These are phyloP conservation scores for Tipula helvola DNA, from an alignment of 2,888 invertebrate genomes.

Conservation along the genomic window DNA sequence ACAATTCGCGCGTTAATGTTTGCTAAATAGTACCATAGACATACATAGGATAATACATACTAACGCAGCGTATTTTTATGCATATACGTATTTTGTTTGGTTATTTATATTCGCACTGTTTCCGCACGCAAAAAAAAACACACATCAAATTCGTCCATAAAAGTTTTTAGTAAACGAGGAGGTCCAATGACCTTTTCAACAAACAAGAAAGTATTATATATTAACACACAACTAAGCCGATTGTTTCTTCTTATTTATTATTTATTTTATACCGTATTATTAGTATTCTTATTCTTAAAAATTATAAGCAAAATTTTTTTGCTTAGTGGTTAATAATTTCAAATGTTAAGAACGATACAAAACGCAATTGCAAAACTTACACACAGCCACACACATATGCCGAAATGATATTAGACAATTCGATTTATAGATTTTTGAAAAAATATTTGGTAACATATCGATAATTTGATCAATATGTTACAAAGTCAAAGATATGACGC, in stretches of 20 bases:
- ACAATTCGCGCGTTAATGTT: neutral
- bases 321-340: neutral
- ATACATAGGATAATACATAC: neutral
- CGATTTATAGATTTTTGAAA: neutral
- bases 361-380: neutral
- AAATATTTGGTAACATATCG: neutral
- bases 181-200: slow-evolving; percentile 7
- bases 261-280: neutral
- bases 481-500: neutral
- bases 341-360: neutral
- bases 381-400: neutral
- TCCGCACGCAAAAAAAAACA: slow-evolving; percentile 4
- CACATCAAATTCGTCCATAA: neutral
- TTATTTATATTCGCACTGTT: slow-evolving; percentile 10
- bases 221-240: neutral
- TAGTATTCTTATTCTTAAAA: neutral
- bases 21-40: neutral
- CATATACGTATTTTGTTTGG: neutral
- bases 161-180: neutral
- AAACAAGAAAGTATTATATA: neutral
- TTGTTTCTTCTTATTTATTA: neutral
- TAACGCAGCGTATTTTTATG: neutral
- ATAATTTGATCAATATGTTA: neutral
- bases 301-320: neutral
- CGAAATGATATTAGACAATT: neutral